Evolutionary conservation across 2,113 vertebrate species (phyloP).

Genomic region (Serilophus lunatus): DNA sequence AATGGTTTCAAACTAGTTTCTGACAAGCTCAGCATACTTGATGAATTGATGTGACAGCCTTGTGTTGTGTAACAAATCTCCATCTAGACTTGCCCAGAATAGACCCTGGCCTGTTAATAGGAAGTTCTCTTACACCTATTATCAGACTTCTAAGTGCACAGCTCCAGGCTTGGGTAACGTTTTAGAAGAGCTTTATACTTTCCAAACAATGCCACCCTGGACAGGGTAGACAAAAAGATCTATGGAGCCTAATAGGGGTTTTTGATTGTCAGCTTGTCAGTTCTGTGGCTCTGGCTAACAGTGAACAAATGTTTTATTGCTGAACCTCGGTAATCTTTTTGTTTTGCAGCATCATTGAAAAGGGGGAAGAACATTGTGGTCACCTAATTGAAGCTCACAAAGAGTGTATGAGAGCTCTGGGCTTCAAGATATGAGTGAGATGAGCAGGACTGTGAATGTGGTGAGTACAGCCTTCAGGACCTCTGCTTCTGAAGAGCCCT

Average conservation of each 20-base stretch:
- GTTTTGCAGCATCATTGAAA: conserved; percentile 90
- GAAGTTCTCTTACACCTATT: not conserved
- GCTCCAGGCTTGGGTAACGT: not conserved
- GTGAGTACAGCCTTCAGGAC: not conserved
- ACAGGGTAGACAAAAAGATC: not conserved
- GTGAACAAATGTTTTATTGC: not conserved
- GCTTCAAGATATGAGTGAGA: conserved; percentile 88
- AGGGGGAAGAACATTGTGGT: conserved; percentile 90
- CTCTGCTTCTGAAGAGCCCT: not conserved
- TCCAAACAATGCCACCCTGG: not conserved
- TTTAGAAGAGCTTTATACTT: not conserved
- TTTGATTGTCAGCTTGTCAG: not conserved
- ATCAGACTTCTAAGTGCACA: not conserved
- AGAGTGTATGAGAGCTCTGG: conserved; percentile 94
- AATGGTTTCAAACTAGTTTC: not conserved
- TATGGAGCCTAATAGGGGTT: not conserved
- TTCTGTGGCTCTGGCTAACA: not conserved
- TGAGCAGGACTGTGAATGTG: not conserved
- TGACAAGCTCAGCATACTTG: not conserved
- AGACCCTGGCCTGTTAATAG: not conserved
- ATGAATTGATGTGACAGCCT: not conserved
- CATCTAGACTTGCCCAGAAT: not conserved
- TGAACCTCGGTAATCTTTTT: conserved; percentile 13
- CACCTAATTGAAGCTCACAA: conserved; percentile 95
- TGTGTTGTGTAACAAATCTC: not conserved